Percentiles rank a stretch among this genome's conserved stretches.
Evolutionary conservation across 2,888 invertebrate species (phyloP).

Genomic region (Lottia gigantea): DNA sequence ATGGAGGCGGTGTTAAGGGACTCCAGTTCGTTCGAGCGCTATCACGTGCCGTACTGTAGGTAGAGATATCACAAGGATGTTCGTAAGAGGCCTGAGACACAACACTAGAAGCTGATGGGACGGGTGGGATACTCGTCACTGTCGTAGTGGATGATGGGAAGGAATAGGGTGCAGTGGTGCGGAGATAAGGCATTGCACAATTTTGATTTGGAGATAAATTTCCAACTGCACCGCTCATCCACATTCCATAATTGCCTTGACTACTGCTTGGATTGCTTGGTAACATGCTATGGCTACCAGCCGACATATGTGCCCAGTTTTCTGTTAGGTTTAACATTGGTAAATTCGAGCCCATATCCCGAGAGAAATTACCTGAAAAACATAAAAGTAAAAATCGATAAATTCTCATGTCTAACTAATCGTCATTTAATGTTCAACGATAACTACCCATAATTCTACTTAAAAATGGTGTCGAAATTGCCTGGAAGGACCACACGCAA

Average conservation of each 20-base stretch:
- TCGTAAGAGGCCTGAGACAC: slow-evolving; percentile 42
- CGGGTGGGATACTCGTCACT: slow-evolving; percentile 36
- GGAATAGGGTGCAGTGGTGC: slow-evolving; percentile 47
- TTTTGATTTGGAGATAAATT: slow-evolving; percentile 60
- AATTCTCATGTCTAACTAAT: background rate
- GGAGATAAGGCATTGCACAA: slow-evolving; percentile 60
- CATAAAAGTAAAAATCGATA: slow-evolving; percentile 14
- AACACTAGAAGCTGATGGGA: slow-evolving; percentile 35
- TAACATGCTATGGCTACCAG: slow-evolving; percentile 42
- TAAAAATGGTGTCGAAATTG: background rate
- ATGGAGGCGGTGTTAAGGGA: slow-evolving; percentile 56
- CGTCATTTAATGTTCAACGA: background rate
- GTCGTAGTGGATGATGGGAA: slow-evolving; percentile 45
- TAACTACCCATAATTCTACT: slow-evolving; percentile 4
- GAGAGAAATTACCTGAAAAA: slow-evolving; percentile 46
- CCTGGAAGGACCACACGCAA: background rate
- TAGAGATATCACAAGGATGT: slow-evolving; percentile 51
- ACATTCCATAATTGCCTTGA: slow-evolving; percentile 57
- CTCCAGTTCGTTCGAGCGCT: slow-evolving; percentile 50
- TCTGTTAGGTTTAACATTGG: slow-evolving; percentile 56
- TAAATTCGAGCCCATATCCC: slow-evolving; percentile 54
- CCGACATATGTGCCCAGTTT: slow-evolving; percentile 58
- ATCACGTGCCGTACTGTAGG: slow-evolving; percentile 40
- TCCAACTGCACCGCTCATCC: slow-evolving; percentile 53
- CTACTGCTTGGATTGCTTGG: slow-evolving; percentile 42